A percentile compares a stretch with the other conserved stretches of the same genome.
These are phyloP conservation scores for Bursaphelenchus mucronatus DNA, from an alignment of 1,140 invertebrate genomes.

Conservation along the genomic window DNA sequence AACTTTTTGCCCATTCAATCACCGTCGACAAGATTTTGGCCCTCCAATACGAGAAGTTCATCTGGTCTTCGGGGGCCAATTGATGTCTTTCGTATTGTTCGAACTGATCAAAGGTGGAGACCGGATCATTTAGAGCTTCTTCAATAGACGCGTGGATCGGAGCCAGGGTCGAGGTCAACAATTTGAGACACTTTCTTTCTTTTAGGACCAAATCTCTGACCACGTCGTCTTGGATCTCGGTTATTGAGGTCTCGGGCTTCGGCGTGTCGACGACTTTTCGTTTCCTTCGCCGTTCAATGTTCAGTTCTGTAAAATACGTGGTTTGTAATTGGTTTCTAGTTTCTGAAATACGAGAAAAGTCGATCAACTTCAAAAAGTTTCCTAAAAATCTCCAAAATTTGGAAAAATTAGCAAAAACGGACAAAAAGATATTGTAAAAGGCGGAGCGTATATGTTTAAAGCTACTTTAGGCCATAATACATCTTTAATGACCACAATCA, in stretches of 20 bases:
- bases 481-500: too few species aligned
- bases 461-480: too few species aligned
- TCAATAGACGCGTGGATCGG: slow-evolving; percentile 46
- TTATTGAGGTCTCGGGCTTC: slow-evolving; percentile 9
- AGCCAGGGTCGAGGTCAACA: slow-evolving; percentile 44
- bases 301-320: slow-evolving; percentile 43
- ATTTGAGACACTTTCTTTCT: slow-evolving; percentile 48
- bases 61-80: slow-evolving; percentile 46
- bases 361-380: too few species aligned
- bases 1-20: slow-evolving; percentile 57
- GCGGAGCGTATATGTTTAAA: too few species aligned
- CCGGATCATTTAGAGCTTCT: slow-evolving; percentile 38
- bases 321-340: neutral
- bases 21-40: slow-evolving; percentile 54
- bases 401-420: too few species aligned
- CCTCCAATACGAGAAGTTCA: slow-evolving; percentile 59
- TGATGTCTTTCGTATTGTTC: slow-evolving; percentile 41
- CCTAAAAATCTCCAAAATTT: too few species aligned
- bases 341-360: too few species aligned
- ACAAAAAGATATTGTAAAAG: too few species aligned
- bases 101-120: slow-evolving; percentile 25
- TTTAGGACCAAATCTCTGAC: slow-evolving; percentile 42
- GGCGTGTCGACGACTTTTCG: slow-evolving; percentile 34
- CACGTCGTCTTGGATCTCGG: slow-evolving; percentile 40
- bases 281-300: slow-evolving; percentile 55